A percentile compares a stretch with the other conserved stretches of the same genome.
phyloP scores from a whole-genome alignment of 2,888 invertebrate genomes.

The Synanthedon vespiformis region DNA sequence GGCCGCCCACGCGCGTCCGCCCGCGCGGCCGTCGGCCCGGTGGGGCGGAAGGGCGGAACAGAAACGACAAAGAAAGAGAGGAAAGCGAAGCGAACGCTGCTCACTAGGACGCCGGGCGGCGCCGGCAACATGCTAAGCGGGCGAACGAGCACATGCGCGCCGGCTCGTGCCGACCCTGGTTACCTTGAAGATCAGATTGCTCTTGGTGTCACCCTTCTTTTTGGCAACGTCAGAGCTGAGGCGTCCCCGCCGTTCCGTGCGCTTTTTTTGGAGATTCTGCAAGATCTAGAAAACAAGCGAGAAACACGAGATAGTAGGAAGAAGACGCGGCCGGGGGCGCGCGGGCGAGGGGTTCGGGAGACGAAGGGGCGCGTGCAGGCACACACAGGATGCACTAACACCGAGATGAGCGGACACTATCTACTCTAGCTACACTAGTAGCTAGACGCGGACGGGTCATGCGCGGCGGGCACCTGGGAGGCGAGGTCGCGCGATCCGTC shows the following conservation, averaged over 20 bases:
- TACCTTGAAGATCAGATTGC: slow-evolving; percentile 99
- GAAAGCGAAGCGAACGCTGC: slow-evolving; percentile 64
- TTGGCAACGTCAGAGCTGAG: slow-evolving; percentile 93
- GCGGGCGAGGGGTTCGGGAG: slow-evolving; percentile 41
- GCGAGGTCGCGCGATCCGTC: slow-evolving; percentile 58
- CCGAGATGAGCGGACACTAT: slow-evolving; percentile 52
- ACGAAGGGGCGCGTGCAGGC: slow-evolving; percentile 38
- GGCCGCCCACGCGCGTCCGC: slow-evolving; percentile 23
- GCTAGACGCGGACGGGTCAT: slow-evolving; percentile 42
- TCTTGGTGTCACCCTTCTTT: slow-evolving; percentile 95
- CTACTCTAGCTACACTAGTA: slow-evolving; percentile 51
- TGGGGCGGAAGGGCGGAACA: slow-evolving; percentile 47
- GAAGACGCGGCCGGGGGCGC: slow-evolving; percentile 63
- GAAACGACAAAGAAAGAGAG: slow-evolving; percentile 61
- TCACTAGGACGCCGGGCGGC: slow-evolving; percentile 62
- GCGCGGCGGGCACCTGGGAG: slow-evolving; percentile 45
- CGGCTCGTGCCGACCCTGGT: slow-evolving; percentile 75
- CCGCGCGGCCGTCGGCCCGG: slow-evolving; percentile 51
- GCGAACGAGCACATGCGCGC: slow-evolving; percentile 70
- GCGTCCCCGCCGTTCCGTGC: slow-evolving; percentile 96
- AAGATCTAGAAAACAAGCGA: slow-evolving; percentile 96
- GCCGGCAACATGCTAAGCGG: slow-evolving; percentile 67
- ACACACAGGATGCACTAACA: slow-evolving; percentile 62
- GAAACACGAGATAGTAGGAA: slow-evolving; percentile 88
- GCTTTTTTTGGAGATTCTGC: slow-evolving; percentile 99